Evolutionary conservation across 1,140 invertebrate genomes (phyloP).

Genomic region (Hesperophylax magnus): DNA sequence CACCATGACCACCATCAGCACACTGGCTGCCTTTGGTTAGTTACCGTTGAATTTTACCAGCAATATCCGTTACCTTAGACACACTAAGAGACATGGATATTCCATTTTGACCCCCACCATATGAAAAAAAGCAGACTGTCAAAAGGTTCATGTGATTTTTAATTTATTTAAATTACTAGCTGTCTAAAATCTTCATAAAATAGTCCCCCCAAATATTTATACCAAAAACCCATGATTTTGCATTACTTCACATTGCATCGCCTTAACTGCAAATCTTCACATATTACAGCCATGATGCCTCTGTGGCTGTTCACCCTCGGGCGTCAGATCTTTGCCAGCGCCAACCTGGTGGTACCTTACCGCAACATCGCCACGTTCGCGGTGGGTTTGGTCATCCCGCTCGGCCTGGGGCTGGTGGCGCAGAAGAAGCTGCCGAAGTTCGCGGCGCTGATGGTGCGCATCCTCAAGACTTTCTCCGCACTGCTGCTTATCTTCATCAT

Average conservation of each 20-base stretch:
- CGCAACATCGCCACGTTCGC: constrained; percentile 83
- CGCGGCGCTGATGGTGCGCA: constrained; percentile 79
- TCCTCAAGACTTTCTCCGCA: constrained; percentile 90
- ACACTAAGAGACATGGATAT: too few species aligned
- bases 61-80: too few species aligned
- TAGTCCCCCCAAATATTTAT: too few species aligned
- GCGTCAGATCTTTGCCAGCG: constrained; percentile 80
- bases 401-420: constrained; percentile 84
- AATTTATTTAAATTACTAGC: too few species aligned
- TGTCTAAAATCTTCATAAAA: too few species aligned
- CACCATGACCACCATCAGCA: constrained; percentile 94
- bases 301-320: constrained; percentile 97
- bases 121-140: too few species aligned
- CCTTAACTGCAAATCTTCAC: too few species aligned
- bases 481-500: constrained; percentile 91
- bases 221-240: too few species aligned
- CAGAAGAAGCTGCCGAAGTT: constrained; percentile 79
- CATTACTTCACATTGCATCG: too few species aligned
- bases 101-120: too few species aligned
- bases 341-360: constrained; percentile 85
- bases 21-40: constrained; percentile 85
- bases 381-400: constrained; percentile 84
- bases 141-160: too few species aligned
- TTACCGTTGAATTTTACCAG: not conserved
- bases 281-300: constrained; percentile 91